Percentiles rank a stretch among this genome's conserved stretches.
phyloP scores from a whole-genome alignment of 2,113 vertebrate genomes.

The Serinus canaria region DNA sequence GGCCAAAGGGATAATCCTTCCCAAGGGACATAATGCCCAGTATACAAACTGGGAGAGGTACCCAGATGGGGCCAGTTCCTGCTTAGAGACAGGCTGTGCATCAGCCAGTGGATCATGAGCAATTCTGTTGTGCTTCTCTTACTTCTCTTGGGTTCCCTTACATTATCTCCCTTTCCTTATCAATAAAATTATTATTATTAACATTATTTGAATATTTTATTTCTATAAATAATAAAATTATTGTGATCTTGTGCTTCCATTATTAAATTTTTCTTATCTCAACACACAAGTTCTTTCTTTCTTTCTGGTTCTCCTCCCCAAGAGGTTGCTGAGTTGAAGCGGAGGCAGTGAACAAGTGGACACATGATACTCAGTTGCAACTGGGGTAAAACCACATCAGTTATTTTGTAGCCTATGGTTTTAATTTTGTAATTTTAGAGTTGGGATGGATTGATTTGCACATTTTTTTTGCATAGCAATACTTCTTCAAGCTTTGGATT shows the following conservation, averaged over 20 bases:
- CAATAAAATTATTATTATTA: not conserved
- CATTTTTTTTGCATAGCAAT: not conserved
- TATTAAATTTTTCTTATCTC: not conserved
- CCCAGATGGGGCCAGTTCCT: rapidly evolving
- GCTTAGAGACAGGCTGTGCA: not conserved
- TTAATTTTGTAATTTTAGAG: not conserved
- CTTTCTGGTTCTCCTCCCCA: not conserved
- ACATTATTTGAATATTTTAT: not conserved
- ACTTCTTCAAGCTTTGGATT: not conserved
- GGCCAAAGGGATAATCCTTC: not conserved
- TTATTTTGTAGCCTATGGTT: not conserved
- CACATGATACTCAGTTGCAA: not conserved
- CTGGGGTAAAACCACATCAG: not conserved
- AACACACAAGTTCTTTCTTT: too few relatives aligned
- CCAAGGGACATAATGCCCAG: not conserved
- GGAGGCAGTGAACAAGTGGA: too few relatives aligned
- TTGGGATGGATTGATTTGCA: not conserved
- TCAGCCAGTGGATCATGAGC: not conserved
- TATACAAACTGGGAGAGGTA: not conserved
- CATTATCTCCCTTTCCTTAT: not conserved
- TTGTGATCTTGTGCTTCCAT: not conserved
- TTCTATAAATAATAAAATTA: not conserved
- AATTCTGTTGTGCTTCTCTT: not conserved
- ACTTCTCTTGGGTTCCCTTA: not conserved
- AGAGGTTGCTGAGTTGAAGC: rapidly evolving